Evolutionary conservation across 53 echinoderm and acorn worm species (phyloP), one percentile per base, ranked within the genome.

Genomic region (Luidia sarsii): DNA sequence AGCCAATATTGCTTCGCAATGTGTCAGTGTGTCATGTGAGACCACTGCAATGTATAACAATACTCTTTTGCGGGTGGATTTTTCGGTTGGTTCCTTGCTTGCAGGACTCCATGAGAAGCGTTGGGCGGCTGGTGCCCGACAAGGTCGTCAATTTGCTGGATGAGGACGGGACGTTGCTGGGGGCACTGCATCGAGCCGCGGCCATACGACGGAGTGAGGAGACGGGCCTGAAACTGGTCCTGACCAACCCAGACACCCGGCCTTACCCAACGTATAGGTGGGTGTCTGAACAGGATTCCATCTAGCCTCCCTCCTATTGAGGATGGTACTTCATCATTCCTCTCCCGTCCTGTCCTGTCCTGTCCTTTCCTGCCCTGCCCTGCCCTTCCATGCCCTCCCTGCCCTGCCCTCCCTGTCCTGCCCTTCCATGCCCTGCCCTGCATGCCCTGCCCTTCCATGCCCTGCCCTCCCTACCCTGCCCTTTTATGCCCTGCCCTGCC

Each of bases 151-250:
- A 91, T 20, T 64, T 94, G 28, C 43, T 88, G 23, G 94, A 94
- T 70, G 86, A 88, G 39, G 71, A 67, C 33, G 91, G 91, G 33
- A 65, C 56, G 8, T 66, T 54, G 0, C 55, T 91, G 34, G 88
- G 88, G 4, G 48, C 82, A 5, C 55, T 91, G 18, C 69, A 85
- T 15, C 63, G 90, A 25, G 51, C 48, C 7, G 82, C 90, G 66
- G 95, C 95, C 13, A 80, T 95, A 23, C 64, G 55, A 48, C 63
- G 85, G 21, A 87, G 85, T 11, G 72, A 95, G 56, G 31, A 82
- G 51, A 82, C 75, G 27, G 82, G 92, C 3, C 66, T 92, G 46
- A 92, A 92, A 79, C 85, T 95, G 50, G 95, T 95, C 14, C 48
- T 92, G 55, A 50, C 90, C 79, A 92, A 91, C 70, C 85, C 87